Base-by-base conservation (phyloP, 2,888 invertebrate genomes). In the Cataglyphis livida region DNA sequence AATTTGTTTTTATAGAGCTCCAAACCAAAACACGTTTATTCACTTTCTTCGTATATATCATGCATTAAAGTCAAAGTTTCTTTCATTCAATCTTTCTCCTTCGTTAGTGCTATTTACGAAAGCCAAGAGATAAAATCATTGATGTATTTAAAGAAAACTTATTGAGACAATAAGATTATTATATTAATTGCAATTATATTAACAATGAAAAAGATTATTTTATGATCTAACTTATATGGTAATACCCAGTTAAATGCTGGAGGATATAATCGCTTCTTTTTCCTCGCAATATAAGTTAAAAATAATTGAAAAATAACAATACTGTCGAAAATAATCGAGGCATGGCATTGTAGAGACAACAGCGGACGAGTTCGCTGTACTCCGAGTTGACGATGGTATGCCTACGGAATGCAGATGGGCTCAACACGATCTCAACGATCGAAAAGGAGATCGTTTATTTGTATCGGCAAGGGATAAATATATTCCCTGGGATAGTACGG, bases 391-490 rank as follows among this genome's bases (percentile, higher is more conserved):
- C 68, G 59, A 32, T 6, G 35, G 35, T 35, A 70, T 71, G 59
- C 59, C 59, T 21, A 70, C 41, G 32, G 41, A 78, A 78, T 57
- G 59, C 71, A 18, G 18, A 59, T 18, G 3, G 54, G 21, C 38
- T 5, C 32, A 15, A 35, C 21, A 32, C 57, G 73, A 59, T 59
- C 78, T 51, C n/a, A 7, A 21, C 57, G 10, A 12, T 12, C 73
- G 18, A 71, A 57, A 57, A 41, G 59, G 18, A 71, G 70, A 21
- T 32, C 15, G 35, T 78, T 78, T 78, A 25, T 79, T 71, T 79
- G 44, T 79, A 79, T 79, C 78, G 71, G 73, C 59, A 79, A 79
- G 71, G 25, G 35, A 71, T 71, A 71, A 79, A 79, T 71, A 71
- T 79, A 71, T 79, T 44, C 76, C 44, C 71, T 59, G 59, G 44